Evolutionary conservation across 2,113 vertebrate species (phyloP), one percentile per base, ranked within the genome.

Genomic region (Eptesicus fuscus): DNA sequence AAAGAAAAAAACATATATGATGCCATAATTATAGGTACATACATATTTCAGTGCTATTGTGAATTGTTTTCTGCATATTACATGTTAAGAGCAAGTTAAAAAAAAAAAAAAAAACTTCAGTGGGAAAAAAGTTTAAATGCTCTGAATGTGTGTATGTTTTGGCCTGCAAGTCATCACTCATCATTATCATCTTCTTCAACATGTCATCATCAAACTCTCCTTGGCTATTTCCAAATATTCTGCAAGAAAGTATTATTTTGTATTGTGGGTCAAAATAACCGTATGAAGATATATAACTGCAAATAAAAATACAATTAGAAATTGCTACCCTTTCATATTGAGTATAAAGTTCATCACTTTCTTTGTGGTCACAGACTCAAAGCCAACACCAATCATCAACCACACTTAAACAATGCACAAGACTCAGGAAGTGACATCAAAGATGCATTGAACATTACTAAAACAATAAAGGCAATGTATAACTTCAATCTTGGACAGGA

Each of bases 161-260:
- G n/a, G 1, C 14, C 14, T 40, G 1, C 5, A 0, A 35, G 25
- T n/a, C 51, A 22, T n/a, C 56, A 49, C 4, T 73, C 25, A 9
- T 47, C 12, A 70, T 5, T 7, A n/a, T 28, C 69, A 32, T 47
- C 44, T 4, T 69, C 12, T 10, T 79, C 10, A 8, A 30, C 8
- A 37, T 35, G 32, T 1, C 16, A 13, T 42, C 32, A 37, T 3
- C 28, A 28, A 77, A 61, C 32, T 83, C n/a, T 16, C 5, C 56
- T 35, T 35, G 25, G 11, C 4, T 80, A 14, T 47, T n/a, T 73
- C 22, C 12, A 91, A 84, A 47, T 25, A 49, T 23, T 56, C 18
- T 74, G 10, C 23, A 37, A 47, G 11, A 44, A 80, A 95, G 47
- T n/a, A 32, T 32, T 61, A 32, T 59, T 40, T 51, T 49, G 20